Conservation (phyloP, 2,113 vertebrate species). For the Malurus elegans region DNA sequence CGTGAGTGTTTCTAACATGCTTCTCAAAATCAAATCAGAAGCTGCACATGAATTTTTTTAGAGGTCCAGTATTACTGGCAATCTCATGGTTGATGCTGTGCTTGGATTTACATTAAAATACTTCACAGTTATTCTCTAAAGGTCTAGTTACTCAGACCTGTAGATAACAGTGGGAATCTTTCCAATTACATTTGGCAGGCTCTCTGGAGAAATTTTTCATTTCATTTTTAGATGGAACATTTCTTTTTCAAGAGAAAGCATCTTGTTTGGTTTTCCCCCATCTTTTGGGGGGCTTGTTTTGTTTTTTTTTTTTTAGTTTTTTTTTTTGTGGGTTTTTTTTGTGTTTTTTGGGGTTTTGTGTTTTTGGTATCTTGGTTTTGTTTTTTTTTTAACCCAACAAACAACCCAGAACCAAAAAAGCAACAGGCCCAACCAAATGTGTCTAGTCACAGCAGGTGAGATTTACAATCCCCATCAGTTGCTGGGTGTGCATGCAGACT, state of each 20-base stretch:
- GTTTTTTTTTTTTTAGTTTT: rapidly evolving
- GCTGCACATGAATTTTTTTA: neutral
- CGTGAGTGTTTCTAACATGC: neutral
- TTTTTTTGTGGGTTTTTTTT: too few relatives aligned
- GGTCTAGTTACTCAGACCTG: neutral
- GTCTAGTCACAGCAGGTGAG: neutral
- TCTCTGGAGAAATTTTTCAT: neutral
- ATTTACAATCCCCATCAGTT: neutral
- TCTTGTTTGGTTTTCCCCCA: neutral
- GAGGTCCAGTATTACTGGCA: neutral
- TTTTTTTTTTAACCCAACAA: neutral
- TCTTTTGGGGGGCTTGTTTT: neutral
- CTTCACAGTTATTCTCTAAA: neutral
- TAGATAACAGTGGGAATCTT: neutral
- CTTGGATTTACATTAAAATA: neutral
- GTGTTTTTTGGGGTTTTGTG: too few relatives aligned
- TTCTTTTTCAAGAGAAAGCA: neutral
- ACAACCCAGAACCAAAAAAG: neutral
- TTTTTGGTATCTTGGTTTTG: too few relatives aligned
- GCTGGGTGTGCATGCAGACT: neutral
- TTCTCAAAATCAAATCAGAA: neutral
- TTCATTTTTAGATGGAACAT: neutral
- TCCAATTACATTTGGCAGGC: neutral
- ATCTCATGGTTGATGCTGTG: neutral
- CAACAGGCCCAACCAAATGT: neutral